Evolutionary conservation across 2,888 invertebrate species (phyloP).

Genomic region (Heliconius ethilla): DNA sequence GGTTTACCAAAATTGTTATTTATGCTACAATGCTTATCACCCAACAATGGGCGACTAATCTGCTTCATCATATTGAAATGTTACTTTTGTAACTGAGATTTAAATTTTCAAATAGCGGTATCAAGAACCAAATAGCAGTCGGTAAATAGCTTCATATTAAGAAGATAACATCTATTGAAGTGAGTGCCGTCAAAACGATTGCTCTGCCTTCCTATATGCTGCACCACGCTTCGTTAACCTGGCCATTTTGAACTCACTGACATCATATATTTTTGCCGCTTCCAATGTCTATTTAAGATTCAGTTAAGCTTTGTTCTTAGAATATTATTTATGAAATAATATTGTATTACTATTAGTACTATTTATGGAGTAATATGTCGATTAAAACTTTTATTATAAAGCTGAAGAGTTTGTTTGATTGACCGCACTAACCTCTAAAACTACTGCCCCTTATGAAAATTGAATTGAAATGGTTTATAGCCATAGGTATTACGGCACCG

Average conservation of each 20-base stretch:
- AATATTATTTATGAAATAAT: not conserved
- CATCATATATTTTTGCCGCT: constrained; percentile 15
- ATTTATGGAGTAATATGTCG: no score
- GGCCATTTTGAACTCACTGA: constrained; percentile 46
- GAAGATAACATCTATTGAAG: constrained; percentile 64
- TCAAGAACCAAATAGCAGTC: constrained; percentile 50
- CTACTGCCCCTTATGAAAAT: no score
- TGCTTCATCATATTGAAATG: constrained; percentile 11
- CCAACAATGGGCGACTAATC: not conserved
- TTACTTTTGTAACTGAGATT: constrained; percentile 20
- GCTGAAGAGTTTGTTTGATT: not conserved
- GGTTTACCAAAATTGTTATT: not conserved
- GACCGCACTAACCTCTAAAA: no score
- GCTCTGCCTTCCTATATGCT: constrained; percentile 54
- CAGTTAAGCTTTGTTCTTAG: not conserved
- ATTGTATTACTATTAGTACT: no score
- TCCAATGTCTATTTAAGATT: constrained; percentile 30
- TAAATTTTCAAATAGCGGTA: constrained; percentile 47
- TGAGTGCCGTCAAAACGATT: constrained; percentile 64
- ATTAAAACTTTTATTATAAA: not conserved
- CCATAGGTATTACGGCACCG: not conserved
- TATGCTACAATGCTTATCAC: not conserved
- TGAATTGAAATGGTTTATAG: no score
- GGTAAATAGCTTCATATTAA: constrained; percentile 64
- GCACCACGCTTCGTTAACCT: constrained; percentile 64